Base-by-base conservation (phyloP, 2,888 invertebrate genomes). In the Eilema griseolum region DNA sequence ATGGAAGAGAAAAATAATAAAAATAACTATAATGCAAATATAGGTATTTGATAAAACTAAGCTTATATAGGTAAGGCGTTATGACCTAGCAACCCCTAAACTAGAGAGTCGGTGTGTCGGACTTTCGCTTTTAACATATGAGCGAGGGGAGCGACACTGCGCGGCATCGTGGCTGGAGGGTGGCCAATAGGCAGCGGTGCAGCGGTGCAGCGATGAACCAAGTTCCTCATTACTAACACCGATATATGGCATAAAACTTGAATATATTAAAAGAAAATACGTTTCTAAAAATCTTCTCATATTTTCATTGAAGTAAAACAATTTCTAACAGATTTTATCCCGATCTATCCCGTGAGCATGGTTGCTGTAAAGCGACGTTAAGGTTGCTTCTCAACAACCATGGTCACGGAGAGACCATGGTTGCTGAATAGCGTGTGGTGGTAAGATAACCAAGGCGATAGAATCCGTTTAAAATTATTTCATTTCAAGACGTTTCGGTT, bases 51-150 rank as follows among this genome's bases (percentile, higher is more conserved):
- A 90, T 89, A 89, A 37, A 92, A 83, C 84, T 91, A 94, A 92
- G 90, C 92, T 93, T 93, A 93, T 87, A 87, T 77, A 90, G 83
- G 84, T 91, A 91, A 92, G 89, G 91, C 89, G 79, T 90, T 90
- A 91, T 86, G 86, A 87, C 80, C 91, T 92, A 92, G 87, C 86
- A 89, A 89, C 83, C 87, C 88, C 86, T 92, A 89, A 79, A 79
- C 87, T 93, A 94, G 93, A 94, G 93, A 94, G 94, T 93, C 93
- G 70, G 85, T 80, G 79, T 89, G 92, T 83, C 92, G 90, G 83
- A 80, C 72, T 75, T 76, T 85, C 91, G 94, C 94, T 85, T 90
- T 87, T 86, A 95, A 95, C 94, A 95, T 94, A 94, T 95, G 93
- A 90, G 92, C 95, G 90, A 85, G 72, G 75, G 78, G 67, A 73